Base-by-base conservation (phyloP, 2,113 vertebrate genomes). In the Chionis minor region DNA sequence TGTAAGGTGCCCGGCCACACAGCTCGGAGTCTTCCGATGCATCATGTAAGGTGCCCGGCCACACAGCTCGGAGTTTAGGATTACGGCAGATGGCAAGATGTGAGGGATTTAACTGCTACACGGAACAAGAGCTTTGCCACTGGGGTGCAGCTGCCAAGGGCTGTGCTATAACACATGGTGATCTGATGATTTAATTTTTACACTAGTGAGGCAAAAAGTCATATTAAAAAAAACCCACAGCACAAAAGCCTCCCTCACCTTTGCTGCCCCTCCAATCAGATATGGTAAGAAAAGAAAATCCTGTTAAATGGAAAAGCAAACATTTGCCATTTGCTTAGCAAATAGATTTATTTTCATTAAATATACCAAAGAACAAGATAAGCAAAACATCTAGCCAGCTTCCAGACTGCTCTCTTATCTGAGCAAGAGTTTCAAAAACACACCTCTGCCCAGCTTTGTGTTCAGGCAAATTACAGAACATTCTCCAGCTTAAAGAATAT, bases 21-120 rank as follows among this genome's bases (percentile, higher is more conserved):
- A 90, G 32, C 32, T 58, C 40, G 66, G 59, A 35, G 27, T 71
- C n/a, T 75, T 91, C 35, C 33, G 26, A 44, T 4, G 9, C 14
- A 61, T 10, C 3, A 0, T 12, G 10, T 40, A 52, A 69, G 23
- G 12, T 32, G 42, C 6, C 18, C 1, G 0, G 20, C 12, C 55
- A n/a, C 42, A 26, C 10, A 90, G 32, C 32, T 58, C 42, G 66
- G 59, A 35, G 28, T 71, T 58, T 51, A 66, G 51, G 38, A 30
- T 35, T 88, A 27, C 1, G 6, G 61, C 13, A 51, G 40, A 11
- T 27, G 30, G 2, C 26, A 65, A 86, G 8, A 27, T 44, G 19
- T 24, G 12, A 72, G 9, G 40, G 21, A 4, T 82, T 80, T 52
- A 49, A 52, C 14, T 65, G 62, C 15, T 40, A 52, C 23, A 51